Conservation (phyloP, 2,888 invertebrate species). For the Limnephilus lunatus region DNA sequence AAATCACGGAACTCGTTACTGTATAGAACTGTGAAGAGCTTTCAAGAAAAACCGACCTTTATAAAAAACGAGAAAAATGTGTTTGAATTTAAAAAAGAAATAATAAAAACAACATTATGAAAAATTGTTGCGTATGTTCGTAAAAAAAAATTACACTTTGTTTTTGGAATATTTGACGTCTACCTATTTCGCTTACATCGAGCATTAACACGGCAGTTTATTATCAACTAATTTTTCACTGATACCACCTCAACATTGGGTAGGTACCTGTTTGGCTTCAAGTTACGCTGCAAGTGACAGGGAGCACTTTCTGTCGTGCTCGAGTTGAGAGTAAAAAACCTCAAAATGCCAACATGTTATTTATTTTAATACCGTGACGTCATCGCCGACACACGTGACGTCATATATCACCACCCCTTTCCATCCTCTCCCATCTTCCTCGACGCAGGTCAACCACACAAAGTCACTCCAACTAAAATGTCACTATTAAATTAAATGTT, state of each 20-base stretch:
- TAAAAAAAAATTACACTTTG: not conserved
- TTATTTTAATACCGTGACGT: not conserved
- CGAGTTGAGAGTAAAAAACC: not conserved
- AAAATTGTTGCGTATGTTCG: too few species aligned
- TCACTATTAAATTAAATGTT: too few species aligned
- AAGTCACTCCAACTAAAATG: too few species aligned
- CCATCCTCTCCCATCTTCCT: not conserved
- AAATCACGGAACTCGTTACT: too few species aligned
- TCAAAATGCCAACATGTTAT: not conserved
- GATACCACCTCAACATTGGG: not conserved
- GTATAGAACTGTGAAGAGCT: too few species aligned
- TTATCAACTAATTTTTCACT: not conserved
- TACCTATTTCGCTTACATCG: not conserved
- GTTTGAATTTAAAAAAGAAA: too few species aligned
- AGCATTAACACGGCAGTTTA: not conserved
- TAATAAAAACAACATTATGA: too few species aligned
- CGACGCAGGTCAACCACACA: too few species aligned
- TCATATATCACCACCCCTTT: not conserved
- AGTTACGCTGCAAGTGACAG: not conserved
- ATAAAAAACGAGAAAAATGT: too few species aligned
- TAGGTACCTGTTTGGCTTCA: not conserved
- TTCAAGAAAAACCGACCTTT: too few species aligned
- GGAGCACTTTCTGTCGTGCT: not conserved
- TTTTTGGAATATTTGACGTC: not conserved
- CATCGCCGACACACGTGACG: not conserved